Conservation (phyloP, 2,797 vertebrate species). For the Alosa sapidissima region DNA sequence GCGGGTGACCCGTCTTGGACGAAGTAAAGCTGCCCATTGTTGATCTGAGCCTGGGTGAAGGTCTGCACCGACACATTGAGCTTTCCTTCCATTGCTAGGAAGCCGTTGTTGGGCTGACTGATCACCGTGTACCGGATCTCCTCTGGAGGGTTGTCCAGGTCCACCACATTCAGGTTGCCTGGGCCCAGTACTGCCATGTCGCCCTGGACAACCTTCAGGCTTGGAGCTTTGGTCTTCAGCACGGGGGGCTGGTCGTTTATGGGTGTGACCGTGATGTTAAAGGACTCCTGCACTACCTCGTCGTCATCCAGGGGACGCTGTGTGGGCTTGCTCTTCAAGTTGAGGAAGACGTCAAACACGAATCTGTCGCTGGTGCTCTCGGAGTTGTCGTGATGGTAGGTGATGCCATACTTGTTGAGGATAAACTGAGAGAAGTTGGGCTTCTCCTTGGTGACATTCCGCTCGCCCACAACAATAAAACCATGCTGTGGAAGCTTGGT, state of each 20-base stretch:
- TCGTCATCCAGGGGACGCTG: slow-evolving; percentile 67
- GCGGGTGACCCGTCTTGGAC: slow-evolving; percentile 83
- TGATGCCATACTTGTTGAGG: slow-evolving; percentile 84
- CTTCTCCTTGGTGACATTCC: slow-evolving; percentile 84
- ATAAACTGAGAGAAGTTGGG: slow-evolving; percentile 88
- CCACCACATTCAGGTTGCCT: slow-evolving; percentile 81
- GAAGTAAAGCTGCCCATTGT: slow-evolving; percentile 80
- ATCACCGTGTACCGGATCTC: slow-evolving; percentile 83
- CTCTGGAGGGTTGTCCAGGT: slow-evolving; percentile 80
- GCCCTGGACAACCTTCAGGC: slow-evolving; percentile 81
- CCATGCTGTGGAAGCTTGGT: slow-evolving; percentile 80
- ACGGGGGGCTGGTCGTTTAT: slow-evolving; percentile 86
- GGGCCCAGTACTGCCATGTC: slow-evolving; percentile 69
- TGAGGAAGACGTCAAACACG: slow-evolving; percentile 82
- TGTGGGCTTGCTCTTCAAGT: slow-evolving; percentile 78
- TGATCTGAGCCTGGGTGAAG: slow-evolving; percentile 87
- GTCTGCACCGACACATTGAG: slow-evolving; percentile 69
- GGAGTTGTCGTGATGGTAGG: slow-evolving; percentile 85
- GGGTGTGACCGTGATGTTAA: slow-evolving; percentile 82
- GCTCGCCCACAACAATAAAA: slow-evolving; percentile 80
- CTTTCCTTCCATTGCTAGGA: slow-evolving; percentile 73
- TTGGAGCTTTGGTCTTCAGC: slow-evolving; percentile 85
- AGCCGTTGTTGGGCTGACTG: slow-evolving; percentile 84
- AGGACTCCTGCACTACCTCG: slow-evolving; percentile 78
- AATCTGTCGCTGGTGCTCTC: slow-evolving; percentile 83